These are phyloP conservation scores for Cryptocephalus primarius DNA, from an alignment of 2,888 invertebrate species.

Conservation along the genomic window DNA sequence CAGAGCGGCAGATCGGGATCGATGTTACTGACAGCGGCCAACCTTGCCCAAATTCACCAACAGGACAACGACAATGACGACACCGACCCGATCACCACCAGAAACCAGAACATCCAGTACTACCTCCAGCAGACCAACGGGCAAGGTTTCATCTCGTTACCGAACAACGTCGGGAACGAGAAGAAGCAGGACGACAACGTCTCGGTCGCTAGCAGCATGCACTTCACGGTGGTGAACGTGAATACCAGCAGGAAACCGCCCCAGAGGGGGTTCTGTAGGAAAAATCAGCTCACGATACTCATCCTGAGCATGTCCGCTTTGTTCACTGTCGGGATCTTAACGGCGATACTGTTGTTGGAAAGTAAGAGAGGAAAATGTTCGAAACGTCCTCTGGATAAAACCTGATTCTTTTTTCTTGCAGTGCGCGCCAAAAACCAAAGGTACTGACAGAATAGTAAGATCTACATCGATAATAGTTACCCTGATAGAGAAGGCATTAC, in stretches of 20 bases:
- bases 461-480: constrained; percentile 3
- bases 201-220: constrained; percentile 75
- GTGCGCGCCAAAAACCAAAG: constrained; percentile 33
- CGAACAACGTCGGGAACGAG: constrained; percentile 4
- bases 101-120: constrained; percentile 30
- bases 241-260: constrained; percentile 41
- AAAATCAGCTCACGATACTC: constrained; percentile 70
- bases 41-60: constrained; percentile 41
- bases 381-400: too few species aligned
- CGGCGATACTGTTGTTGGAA: constrained; percentile 74
- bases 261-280: constrained; percentile 59
- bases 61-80: constrained; percentile 13
- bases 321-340: constrained; percentile 68
- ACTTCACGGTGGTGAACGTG: constrained; percentile 76
- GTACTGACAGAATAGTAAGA: constrained; percentile 10
- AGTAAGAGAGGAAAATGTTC: constrained; percentile 58
- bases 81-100: constrained; percentile 18
- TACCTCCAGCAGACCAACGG: constrained; percentile 24
- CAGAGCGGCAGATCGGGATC: constrained; percentile 78
- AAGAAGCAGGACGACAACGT: constrained; percentile 48
- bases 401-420: constrained; percentile 17
- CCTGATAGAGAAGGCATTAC: constrained; percentile 13
- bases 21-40: constrained; percentile 66
- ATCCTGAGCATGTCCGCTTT: constrained; percentile 74
- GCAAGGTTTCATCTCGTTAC: constrained; percentile 11